Conservation (phyloP, 2,797 vertebrate genomes). For the Enteromius mattozi region DNA sequence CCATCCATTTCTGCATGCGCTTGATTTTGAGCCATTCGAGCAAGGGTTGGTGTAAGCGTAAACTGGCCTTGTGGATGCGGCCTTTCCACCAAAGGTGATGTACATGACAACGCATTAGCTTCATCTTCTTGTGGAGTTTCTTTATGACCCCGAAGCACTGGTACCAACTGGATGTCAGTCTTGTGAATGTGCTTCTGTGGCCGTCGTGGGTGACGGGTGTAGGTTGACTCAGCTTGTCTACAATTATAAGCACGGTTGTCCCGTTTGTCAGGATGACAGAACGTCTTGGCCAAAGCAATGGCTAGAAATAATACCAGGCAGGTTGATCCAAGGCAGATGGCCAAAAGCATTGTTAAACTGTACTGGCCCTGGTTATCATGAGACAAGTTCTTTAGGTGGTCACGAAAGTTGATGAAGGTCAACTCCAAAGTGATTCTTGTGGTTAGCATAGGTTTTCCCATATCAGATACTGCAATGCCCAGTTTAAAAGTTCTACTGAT, state of each 20-base stretch:
- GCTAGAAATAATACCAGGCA: conserved; percentile 81
- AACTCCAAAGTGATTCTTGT: conserved; percentile 77
- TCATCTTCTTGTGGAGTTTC: conserved; percentile 70
- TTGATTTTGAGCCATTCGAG: conserved; percentile 82
- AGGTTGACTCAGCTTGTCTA: conserved; percentile 89
- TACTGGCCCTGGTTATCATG: conserved; percentile 71
- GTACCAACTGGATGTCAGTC: conserved; percentile 90
- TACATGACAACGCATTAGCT: conserved; percentile 70
- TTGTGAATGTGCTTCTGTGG: conserved; percentile 93
- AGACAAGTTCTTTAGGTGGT: conserved; percentile 84
- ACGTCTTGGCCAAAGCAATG: conserved; percentile 81
- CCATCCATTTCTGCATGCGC: conserved; percentile 65
- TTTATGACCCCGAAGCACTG: conserved; percentile 81
- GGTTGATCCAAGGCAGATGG: conserved; percentile 83
- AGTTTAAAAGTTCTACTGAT: conserved; percentile 82
- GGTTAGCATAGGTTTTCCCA: conserved; percentile 78
- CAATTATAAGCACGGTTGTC: conserved; percentile 93
- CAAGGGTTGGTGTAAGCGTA: conserved; percentile 63
- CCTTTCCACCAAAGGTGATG: conserved; percentile 60
- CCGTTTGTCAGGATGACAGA: conserved; percentile 85
- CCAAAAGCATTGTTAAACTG: conserved; percentile 80
- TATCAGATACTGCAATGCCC: conserved; percentile 81
- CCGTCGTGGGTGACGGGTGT: conserved; percentile 86
- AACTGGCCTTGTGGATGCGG: conserved; percentile 63
- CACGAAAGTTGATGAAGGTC: conserved; percentile 82